A percentile compares a stretch with the other conserved stretches of the same genome.
These are phyloP conservation scores for Actinernus sp. DNA, from an alignment of 92 coral and sea anemone genomes.

Conservation along the genomic window DNA sequence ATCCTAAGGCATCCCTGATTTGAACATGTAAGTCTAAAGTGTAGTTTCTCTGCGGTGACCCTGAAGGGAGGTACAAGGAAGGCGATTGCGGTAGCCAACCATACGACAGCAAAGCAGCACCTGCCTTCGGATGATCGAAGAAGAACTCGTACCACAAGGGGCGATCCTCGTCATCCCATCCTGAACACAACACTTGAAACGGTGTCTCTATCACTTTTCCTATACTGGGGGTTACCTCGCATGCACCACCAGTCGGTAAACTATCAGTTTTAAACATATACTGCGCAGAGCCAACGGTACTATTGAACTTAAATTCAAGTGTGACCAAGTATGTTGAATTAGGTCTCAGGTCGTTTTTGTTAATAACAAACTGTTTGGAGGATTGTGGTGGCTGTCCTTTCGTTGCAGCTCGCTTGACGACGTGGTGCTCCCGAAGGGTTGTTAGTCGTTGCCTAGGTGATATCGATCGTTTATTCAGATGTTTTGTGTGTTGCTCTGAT, in stretches of 20 bases:
- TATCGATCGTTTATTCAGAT: background rate
- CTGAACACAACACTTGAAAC: constrained; percentile 50
- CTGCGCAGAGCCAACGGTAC: background rate
- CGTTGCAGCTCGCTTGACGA: constrained; percentile 2
- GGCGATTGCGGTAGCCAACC: constrained; percentile 54
- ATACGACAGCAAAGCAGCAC: constrained; percentile 55
- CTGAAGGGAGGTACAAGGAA: constrained; percentile 58
- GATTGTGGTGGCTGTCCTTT: background rate
- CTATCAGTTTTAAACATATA: constrained; percentile 33
- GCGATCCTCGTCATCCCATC: constrained; percentile 79
- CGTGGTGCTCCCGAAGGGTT: constrained; percentile 5
- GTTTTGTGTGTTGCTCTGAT: background rate
- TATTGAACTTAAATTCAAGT: constrained; percentile 7
- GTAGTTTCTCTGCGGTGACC: constrained; percentile 26
- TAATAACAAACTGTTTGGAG: constrained; percentile 13
- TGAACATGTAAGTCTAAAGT: constrained; percentile 48
- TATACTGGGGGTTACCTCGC: constrained; percentile 51
- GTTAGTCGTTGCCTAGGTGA: constrained; percentile 2
- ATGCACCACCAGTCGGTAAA: constrained; percentile 45
- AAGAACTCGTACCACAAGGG: constrained; percentile 83
- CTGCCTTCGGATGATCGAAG: constrained; percentile 29
- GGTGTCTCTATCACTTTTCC: constrained; percentile 59
- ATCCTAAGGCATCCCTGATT: constrained; percentile 68
- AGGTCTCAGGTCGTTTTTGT: constrained; percentile 21
- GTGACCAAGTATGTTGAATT: constrained; percentile 26